These are phyloP conservation scores for Saturnia pavonia DNA, from an alignment of 2,888 invertebrate species.

Conservation along the genomic window DNA sequence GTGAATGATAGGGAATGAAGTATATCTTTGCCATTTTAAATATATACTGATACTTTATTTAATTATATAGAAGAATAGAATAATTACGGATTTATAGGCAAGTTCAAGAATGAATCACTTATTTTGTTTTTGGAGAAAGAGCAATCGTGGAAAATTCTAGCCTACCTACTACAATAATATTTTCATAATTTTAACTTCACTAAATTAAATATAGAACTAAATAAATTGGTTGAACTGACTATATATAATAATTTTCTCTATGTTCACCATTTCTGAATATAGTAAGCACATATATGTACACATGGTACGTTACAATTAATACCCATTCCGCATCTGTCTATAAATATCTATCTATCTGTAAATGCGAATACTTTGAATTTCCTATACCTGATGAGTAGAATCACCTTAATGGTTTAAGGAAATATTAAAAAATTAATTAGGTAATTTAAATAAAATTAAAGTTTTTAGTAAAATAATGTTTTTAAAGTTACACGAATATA, in stretches of 20 bases:
- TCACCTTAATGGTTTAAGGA: not conserved
- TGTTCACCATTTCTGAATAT: not conserved
- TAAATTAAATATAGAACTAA: not conserved
- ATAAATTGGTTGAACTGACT: not conserved
- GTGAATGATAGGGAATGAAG: constrained; percentile 12
- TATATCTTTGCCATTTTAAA: constrained; percentile 7
- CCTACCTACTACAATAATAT: not conserved
- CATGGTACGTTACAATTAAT: too few relatives aligned
- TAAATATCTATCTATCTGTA: not conserved
- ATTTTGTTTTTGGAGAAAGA: not conserved
- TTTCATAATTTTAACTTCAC: not conserved
- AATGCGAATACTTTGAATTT: not conserved
- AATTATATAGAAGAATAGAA: not conserved
- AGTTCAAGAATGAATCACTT: not conserved
- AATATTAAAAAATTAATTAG: not conserved
- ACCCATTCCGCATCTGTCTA: not conserved
- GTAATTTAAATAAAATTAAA: not conserved
- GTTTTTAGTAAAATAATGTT: not conserved
- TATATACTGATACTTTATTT: not conserved
- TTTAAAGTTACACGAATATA: not conserved
- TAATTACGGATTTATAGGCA: not conserved
- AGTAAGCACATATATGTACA: too few relatives aligned
- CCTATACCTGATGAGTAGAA: not conserved
- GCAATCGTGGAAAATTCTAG: not conserved
- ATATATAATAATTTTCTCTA: not conserved